These are phyloP conservation scores for Gari tellinella DNA, from an alignment of 2,888 invertebrate genomes.

Conservation along the genomic window DNA sequence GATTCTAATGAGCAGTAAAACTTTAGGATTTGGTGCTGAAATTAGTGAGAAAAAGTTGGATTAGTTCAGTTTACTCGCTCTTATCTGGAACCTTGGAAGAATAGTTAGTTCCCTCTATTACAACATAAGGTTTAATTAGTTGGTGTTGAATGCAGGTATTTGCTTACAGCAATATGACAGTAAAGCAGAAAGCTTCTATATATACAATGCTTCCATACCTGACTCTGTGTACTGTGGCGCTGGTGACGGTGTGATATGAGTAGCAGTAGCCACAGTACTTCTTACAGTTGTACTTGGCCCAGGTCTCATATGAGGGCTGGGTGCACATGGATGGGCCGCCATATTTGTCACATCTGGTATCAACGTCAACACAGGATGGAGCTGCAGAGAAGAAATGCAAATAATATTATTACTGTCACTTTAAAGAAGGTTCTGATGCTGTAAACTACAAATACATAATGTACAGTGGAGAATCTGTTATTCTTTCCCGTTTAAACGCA, in stretches of 20 bases:
- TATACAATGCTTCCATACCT: constrained; percentile 23
- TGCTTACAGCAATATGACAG: background rate
- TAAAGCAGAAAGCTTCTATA: background rate
- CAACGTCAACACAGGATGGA: background rate
- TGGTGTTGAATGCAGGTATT: too few species aligned
- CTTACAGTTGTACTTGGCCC: constrained; percentile 43
- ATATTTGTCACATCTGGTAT: constrained; percentile 31
- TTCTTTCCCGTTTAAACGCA: background rate
- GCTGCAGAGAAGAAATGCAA: background rate
- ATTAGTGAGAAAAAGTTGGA: too few species aligned
- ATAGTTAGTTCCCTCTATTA: background rate
- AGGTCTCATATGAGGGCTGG: constrained; percentile 16
- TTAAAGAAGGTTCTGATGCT: too few species aligned
- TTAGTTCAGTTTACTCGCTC: background rate
- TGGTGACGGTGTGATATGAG: constrained; percentile 28
- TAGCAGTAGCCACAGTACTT: constrained; percentile 53
- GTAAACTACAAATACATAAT: too few species aligned
- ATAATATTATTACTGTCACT: too few species aligned
- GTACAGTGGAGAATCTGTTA: too few species aligned
- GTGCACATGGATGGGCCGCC: constrained; percentile 32
- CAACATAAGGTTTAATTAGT: background rate
- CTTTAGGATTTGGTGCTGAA: too few species aligned
- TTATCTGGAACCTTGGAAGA: background rate
- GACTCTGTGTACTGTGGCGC: constrained; percentile 15
- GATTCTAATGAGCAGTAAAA: too few species aligned